Evolutionary conservation across 1,140 invertebrate genomes (phyloP), one percentile per base, ranked within the genome.

Genomic region (Hylaeus anthracinus): DNA sequence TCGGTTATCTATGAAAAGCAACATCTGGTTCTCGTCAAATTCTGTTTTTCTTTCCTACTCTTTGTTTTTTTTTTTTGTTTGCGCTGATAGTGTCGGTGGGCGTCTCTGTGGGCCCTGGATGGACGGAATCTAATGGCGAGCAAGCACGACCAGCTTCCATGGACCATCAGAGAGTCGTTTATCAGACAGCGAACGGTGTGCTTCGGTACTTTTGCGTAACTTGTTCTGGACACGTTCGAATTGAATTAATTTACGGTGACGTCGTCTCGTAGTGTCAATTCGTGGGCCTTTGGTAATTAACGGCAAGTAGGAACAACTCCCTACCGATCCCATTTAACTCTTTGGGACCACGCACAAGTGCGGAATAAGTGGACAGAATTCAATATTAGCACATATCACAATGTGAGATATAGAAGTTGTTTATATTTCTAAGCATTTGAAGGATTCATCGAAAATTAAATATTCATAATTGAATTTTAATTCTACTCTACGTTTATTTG

Each of bases 11-110:
- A 12, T 48, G 61, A 66, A 73, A 79, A 65, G 61, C 14, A 66
- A 73, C 77, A 79, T 79, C 77, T 79, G 77, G 5, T 73, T 79
- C 70, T 79, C 53, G 70, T 79, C 70, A 73, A 55, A 73, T 65
- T 41, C 53, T 45, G 51, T 58, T 73, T 65, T 48, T 48, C 65
- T 58, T 48, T 37, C 39, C 14, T 26, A 41, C 60, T 53, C 3
- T 10, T 45, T n/a, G 6, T 41, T 26, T 63, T 37, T 53, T 3
- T 10, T 6, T 14, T 26, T 26, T 26, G 26, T 26, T 26, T 26
- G 26, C 26, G 1, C 41, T 37, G 77, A 79, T 79, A 79, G 73
- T 58, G 51, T 14, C 37, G 51, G 37, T 61, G 69, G 77, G 77
- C 77, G 77, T 79, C 43, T 65, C 75, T 63, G n/a, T 48, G 9